Base-by-base conservation (phyloP, 2,888 invertebrate species). In the Zygaena filipendulae region DNA sequence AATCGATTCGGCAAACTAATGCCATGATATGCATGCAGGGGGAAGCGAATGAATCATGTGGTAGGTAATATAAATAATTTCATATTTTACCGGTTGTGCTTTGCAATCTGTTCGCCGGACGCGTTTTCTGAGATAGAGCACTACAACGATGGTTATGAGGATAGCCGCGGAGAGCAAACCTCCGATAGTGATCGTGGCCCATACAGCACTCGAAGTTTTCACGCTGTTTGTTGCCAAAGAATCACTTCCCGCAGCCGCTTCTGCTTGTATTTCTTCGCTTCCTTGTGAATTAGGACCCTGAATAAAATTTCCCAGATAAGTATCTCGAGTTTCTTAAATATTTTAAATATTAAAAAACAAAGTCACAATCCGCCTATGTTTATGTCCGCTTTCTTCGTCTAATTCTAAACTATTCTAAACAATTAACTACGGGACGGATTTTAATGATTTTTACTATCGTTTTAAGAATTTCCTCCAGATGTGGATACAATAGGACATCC, bases 41-140 rank as follows among this genome's bases (percentile, higher is more conserved):
- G 16, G 11, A 7, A 24, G 8, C 13, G 14, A 11, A 25, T 11
- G 19, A 7, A 18, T 11, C 4, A 16, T 14, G 3, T 11, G 2
- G n/a, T 18, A 5, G 14, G 6, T 3, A 13, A 24, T n/a, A n/a
- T n/a, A n/a, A n/a, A n/a, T n/a, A n/a, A n/a, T n/a, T n/a, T n/a
- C n/a, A n/a, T n/a, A n/a, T n/a, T n/a, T 61, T 60, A 79, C 79
- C 52, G 74, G 77, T 45, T 70, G 64, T 5, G 66, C 51, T 59
- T 77, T 79, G 20, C 71, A 68, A 33, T 72, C 62, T 6, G 67
- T 60, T n/a, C 56, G 58, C 29, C 70, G 59, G 23, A 64, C 61
- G 7, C 68, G 51, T 48, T 57, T 63, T 34, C 59, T 66, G 31
- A 74, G 45, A 47, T 66, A 74, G 45, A 63, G 56, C 24, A 68